Evolutionary conservation across 2,888 invertebrate species (phyloP), one percentile per base, ranked within the genome.

Genomic region (Tetranychus truncatus): DNA sequence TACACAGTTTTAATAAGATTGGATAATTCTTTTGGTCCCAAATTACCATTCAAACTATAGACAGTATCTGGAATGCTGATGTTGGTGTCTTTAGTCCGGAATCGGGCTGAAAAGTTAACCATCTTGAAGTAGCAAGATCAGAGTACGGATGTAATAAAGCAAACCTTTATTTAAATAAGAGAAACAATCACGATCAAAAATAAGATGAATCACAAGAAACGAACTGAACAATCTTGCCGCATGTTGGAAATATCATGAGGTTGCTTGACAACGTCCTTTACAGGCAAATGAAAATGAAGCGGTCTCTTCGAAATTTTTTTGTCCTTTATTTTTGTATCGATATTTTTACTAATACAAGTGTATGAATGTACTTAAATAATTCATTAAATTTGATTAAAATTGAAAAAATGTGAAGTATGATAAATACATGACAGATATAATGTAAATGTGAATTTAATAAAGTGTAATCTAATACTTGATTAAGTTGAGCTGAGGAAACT

Each of bases 31-130:
- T 24, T n/a, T 6, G 69, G 69, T 7, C 69, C 69, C 20, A 69
- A 69, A 24, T 20, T 11, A 21, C 69, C 21, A 20, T 69, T 21
- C 69, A 69, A 69, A 24, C 34, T 11, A 21, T 69, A 69, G 11
- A 69, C 69, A n/a, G 20, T 24, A 69, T 69, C 69, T 20, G 69
- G 69, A 24, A 69, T 69, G 20, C 69, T 69, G 21, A 69, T 69
- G 11, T 24, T 20, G 9, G 11, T 11, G 24, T 69, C 69, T 69
- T 69, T 69, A 1, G 69, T 69, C 5, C 69, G 69, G 20, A 69
- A 69, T 69, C 20, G 18, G 6, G 69, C 69, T 11, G 69, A 69
- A 8, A 20, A 69, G 20, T 24, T 24, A n/a, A 24, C 20, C 69
- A 69, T 69, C 9, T 69, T 69, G 2, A 55, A 55, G 15, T 55